A percentile compares a stretch with the other conserved stretches of the same genome.
Evolutionary conservation across 1,140 invertebrate genomes (phyloP).

Genomic region (Kradibia gibbosae): DNA sequence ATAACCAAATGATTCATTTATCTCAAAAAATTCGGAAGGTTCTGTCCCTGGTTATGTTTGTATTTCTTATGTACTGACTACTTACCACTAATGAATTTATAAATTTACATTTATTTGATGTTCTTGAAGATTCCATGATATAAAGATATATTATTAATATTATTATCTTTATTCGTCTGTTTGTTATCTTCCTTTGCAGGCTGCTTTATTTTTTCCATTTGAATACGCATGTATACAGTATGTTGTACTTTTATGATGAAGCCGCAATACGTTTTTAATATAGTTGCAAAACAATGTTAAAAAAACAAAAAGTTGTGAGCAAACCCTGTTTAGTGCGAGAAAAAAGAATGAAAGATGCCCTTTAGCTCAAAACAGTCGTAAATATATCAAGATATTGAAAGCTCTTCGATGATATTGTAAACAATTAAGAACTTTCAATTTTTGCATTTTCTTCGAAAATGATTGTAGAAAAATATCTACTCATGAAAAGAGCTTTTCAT

Average conservation of each 20-base stretch:
- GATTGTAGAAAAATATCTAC: not conserved
- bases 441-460: not conserved
- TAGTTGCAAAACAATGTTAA: not conserved
- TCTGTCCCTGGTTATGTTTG: no score
- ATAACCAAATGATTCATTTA: no score
- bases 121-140: no score
- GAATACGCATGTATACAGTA: not conserved
- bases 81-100: no score
- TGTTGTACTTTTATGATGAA: not conserved
- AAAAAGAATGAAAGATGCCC: not conserved
- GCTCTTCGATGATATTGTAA: not conserved
- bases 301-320: not conserved
- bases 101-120: no score
- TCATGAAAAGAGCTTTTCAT: no score
- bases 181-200: no score
- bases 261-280: not conserved
- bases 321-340: not conserved
- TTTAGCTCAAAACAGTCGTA: not conserved
- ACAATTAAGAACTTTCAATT: not conserved
- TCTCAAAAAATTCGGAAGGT: no score
- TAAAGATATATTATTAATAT: no score
- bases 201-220: no score
- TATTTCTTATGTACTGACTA: no score
- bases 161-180: no score
- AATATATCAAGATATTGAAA: not conserved